phyloP scores from a whole-genome alignment of 2,797 vertebrate species.

The Glossophaga mutica region DNA sequence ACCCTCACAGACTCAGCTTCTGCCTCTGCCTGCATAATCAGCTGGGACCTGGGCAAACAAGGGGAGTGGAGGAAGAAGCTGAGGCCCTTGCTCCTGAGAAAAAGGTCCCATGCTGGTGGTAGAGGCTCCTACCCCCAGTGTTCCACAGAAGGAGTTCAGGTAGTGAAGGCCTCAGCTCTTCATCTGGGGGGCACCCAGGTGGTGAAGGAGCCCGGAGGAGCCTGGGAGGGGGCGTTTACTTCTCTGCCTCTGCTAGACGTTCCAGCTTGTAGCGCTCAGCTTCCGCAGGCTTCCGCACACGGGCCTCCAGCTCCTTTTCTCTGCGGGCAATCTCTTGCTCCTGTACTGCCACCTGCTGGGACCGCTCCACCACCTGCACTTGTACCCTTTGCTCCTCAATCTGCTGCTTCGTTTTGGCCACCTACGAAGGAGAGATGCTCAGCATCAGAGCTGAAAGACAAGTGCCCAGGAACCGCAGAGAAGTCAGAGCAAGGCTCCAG shows the following conservation, averaged over 20 bases:
- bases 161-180: not conserved
- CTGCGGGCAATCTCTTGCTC: constrained; percentile 92
- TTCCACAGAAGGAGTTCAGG: not conserved
- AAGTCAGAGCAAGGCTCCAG: not conserved
- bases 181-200: not conserved
- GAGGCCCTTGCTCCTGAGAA: not conserved
- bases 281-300: constrained; percentile 91
- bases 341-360: constrained; percentile 93
- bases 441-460: not conserved
- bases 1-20: constrained; percentile 91
- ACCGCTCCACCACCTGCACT: constrained; percentile 92
- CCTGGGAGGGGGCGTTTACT: constrained; percentile 75
- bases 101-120: not conserved
- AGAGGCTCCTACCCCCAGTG: not conserved
- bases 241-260: constrained; percentile 89
- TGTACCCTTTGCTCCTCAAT: constrained; percentile 96
- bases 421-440: constrained; percentile 76
- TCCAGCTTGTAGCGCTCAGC: constrained; percentile 91
- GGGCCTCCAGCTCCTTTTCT: constrained; percentile 93
- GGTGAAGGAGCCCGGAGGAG: not conserved
- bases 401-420: constrained; percentile 95
- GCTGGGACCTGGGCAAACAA: constrained; percentile 82
- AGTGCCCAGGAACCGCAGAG: not conserved
- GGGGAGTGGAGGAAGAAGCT: not conserved
- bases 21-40: constrained; percentile 94